Conservation (phyloP, 2,888 invertebrate species). For the Spodoptera littoralis region DNA sequence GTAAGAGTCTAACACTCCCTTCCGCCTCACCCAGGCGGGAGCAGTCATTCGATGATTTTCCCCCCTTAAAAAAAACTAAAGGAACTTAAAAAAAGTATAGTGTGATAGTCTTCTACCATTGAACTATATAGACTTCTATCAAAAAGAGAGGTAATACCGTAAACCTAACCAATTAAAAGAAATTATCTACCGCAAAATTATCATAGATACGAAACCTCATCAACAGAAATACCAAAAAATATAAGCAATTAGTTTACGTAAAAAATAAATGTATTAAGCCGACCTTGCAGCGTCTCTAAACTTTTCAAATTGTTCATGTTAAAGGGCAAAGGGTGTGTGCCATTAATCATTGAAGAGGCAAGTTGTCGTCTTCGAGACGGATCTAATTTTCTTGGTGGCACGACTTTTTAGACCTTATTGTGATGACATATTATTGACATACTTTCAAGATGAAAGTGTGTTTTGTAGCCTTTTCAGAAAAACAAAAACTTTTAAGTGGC, state of each 20-base stretch:
- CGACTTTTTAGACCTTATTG: constrained; percentile 5
- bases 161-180: constrained; percentile 6
- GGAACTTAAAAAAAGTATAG: too few relatives aligned
- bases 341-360: constrained; percentile 60
- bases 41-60: too few relatives aligned
- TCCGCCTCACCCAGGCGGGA: too few relatives aligned
- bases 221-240: constrained; percentile 47
- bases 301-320: constrained; percentile 43
- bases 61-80: too few relatives aligned
- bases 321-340: constrained; percentile 52
- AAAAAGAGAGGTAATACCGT: too few relatives aligned
- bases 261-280: constrained; percentile 43
- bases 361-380: constrained; percentile 54
- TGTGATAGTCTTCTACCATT: too few relatives aligned
- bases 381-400: constrained; percentile 49
- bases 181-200: constrained; percentile 11
- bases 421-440: constrained; percentile 13
- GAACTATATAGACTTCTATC: too few relatives aligned
- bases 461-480: not conserved
- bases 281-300: constrained; percentile 45
- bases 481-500: not conserved
- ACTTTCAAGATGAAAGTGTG: not conserved
- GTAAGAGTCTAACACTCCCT: too few relatives aligned
- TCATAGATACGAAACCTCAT: constrained; percentile 4
- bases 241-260: constrained; percentile 45